phyloP scores from a whole-genome alignment of 2,797 vertebrate genomes.

The Phalloptychus januarius region DNA sequence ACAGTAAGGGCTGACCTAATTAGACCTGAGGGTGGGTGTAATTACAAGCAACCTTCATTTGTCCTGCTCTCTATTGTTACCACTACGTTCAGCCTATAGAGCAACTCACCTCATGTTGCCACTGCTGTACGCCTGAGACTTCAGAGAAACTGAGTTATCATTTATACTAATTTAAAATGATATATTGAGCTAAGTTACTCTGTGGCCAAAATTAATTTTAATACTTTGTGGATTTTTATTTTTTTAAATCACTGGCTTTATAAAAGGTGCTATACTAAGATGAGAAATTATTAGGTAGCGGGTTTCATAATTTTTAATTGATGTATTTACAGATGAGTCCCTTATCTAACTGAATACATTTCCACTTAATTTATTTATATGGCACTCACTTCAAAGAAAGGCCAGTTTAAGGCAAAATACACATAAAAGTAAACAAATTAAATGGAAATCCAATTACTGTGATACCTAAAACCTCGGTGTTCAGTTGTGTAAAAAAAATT shows the following conservation, averaged over 20 bases:
- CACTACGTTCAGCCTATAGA: background rate
- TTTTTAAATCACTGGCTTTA: background rate
- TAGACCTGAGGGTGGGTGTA: background rate
- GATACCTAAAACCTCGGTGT: background rate
- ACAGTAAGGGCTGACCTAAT: constrained; percentile 1
- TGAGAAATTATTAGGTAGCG: background rate
- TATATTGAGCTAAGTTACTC: background rate
- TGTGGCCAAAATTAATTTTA: background rate
- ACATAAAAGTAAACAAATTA: background rate
- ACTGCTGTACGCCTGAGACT: background rate
- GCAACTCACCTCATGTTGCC: background rate
- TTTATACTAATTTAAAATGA: background rate
- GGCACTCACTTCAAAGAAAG: background rate
- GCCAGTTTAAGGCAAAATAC: background rate
- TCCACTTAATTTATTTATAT: background rate
- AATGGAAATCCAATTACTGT: background rate
- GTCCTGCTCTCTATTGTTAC: background rate
- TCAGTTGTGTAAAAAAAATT: background rate
- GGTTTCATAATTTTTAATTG: background rate
- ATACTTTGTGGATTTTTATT: background rate
- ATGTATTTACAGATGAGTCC: background rate
- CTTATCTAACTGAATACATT: background rate
- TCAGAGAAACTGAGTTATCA: background rate
- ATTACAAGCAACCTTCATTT: constrained; percentile 4
- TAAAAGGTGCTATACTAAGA: background rate